Conservation (phyloP, 2,888 invertebrate genomes). For the Epirrita christyi region DNA sequence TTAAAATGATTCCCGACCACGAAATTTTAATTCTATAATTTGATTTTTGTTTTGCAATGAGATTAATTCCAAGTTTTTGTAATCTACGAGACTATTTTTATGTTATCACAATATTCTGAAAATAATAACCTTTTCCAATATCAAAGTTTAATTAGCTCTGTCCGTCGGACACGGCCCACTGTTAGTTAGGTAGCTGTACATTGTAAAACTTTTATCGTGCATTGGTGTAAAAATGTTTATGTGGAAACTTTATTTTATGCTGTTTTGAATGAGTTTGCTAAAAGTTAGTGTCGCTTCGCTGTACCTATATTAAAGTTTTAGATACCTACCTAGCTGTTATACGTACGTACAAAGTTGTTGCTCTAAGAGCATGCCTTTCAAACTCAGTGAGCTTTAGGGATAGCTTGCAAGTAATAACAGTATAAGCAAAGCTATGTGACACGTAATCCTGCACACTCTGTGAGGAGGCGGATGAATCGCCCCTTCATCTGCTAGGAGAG, state of each 20-base stretch:
- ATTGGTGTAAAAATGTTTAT: background rate
- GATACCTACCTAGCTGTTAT: too few relatives aligned
- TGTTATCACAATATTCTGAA: background rate
- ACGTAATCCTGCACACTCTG: too few relatives aligned
- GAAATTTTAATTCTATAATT: too few relatives aligned
- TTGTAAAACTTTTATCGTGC: conserved; percentile 10
- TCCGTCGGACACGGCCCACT: background rate
- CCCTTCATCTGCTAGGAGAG: too few relatives aligned
- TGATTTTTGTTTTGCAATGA: background rate
- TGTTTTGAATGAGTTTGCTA: conserved; percentile 6
- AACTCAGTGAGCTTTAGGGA: too few relatives aligned
- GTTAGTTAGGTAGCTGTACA: background rate
- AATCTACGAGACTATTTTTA: background rate
- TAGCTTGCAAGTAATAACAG: too few relatives aligned
- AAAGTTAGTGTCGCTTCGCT: background rate
- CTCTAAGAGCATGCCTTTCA: too few relatives aligned
- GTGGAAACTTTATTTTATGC: conserved; percentile 12
- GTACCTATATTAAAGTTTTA: background rate
- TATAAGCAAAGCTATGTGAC: too few relatives aligned
- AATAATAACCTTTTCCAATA: background rate
- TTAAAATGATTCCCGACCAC: too few relatives aligned
- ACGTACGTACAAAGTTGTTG: too few relatives aligned
- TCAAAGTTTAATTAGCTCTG: background rate
- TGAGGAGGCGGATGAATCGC: too few relatives aligned
- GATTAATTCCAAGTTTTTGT: background rate